phyloP scores from a whole-genome alignment of 2,888 invertebrate genomes.

The Linyphia triangularis region DNA sequence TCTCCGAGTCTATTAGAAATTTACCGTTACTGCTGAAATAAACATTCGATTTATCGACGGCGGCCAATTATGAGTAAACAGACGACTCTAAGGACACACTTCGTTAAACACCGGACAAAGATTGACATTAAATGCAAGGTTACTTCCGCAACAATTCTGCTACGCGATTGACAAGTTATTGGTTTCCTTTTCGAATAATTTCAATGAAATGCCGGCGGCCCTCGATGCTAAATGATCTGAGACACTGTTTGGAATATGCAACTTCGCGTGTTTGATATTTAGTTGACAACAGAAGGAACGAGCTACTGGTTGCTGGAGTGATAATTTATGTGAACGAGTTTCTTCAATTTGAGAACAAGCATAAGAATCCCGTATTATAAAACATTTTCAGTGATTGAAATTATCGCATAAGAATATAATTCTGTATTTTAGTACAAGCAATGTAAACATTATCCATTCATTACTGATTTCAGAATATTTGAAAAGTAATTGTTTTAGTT shows the following conservation, averaged over 20 bases:
- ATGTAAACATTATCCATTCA: no score
- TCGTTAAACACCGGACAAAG: neutral
- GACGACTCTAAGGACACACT: slow-evolving; percentile 11
- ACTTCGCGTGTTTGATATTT: neutral
- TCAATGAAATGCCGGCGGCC: neutral
- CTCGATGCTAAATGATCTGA: slow-evolving; percentile 7
- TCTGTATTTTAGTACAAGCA: no score
- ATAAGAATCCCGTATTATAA: no score
- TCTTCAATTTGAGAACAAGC: no score
- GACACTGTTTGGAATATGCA: neutral
- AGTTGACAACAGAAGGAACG: neutral
- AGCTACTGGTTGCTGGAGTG: neutral
- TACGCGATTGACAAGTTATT: slow-evolving; percentile 16
- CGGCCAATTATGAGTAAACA: neutral
- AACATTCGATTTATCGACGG: neutral
- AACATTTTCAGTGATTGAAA: no score
- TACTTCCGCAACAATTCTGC: slow-evolving; percentile 13
- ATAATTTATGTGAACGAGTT: no score
- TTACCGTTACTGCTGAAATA: neutral
- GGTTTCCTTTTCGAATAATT: slow-evolving; percentile 9
- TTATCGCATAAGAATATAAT: no score
- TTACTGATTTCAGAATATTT: no score
- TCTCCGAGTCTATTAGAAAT: neutral
- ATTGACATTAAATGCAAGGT: slow-evolving; percentile 20
- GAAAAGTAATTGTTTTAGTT: no score